Percentiles rank a stretch among this genome's conserved stretches.
Evolutionary conservation across 2,888 invertebrate genomes (phyloP).

Genomic region (Archaeoteleia sp.): DNA sequence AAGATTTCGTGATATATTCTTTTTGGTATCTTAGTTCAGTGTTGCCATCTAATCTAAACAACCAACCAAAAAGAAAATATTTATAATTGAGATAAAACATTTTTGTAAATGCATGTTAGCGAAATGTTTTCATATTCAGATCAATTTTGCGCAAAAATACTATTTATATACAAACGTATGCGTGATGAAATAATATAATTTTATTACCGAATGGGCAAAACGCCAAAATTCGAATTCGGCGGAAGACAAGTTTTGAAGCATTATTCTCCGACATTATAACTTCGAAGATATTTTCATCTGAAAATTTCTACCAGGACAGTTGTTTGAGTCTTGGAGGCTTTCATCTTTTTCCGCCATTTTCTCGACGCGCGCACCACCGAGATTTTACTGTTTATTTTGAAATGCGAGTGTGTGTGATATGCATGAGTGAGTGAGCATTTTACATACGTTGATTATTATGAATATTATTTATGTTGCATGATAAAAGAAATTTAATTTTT

Average conservation of each 20-base stretch:
- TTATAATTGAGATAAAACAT: constrained; percentile 11
- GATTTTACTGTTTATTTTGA: constrained; percentile 2
- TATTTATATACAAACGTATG: constrained; percentile 40
- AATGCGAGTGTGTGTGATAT: constrained; percentile 6
- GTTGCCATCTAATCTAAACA: constrained; percentile 11
- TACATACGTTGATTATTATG: constrained; percentile 52
- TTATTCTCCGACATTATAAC: too few species aligned
- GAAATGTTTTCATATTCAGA: constrained; percentile 33
- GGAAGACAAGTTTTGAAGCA: too few species aligned
- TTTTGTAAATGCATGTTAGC: constrained; percentile 31
- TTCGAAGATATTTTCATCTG: too few species aligned
- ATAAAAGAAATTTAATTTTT: constrained; percentile 51
- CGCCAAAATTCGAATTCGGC: too few species aligned
- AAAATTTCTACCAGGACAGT: too few species aligned
- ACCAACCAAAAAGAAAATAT: neutral
- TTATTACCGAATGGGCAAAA: too few species aligned
- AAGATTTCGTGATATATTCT: constrained; percentile 5
- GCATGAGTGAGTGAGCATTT: constrained; percentile 39
- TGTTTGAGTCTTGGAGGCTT: too few species aligned
- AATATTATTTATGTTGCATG: constrained; percentile 55
- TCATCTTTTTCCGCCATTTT: neutral
- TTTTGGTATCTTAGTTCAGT: constrained; percentile 18
- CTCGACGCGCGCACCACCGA: constrained; percentile 1
- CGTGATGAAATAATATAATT: neutral
- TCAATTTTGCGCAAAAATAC: constrained; percentile 43